A percentile compares a stretch with the other conserved stretches of the same genome.
Conservation (phyloP, 30 jellyfish, hydroid and myxozoan species). For the Catostylus mosaicus region DNA sequence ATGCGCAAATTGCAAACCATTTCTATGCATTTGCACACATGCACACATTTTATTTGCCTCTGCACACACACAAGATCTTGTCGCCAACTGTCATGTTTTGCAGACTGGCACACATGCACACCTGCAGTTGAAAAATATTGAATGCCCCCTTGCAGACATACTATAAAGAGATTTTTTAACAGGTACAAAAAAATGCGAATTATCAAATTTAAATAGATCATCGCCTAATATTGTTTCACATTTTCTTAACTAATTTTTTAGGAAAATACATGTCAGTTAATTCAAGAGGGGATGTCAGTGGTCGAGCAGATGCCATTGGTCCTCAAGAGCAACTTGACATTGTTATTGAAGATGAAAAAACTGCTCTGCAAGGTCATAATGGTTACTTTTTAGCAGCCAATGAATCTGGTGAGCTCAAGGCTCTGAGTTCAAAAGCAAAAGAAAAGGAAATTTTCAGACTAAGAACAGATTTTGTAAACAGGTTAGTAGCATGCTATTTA, state of each 20-base stretch:
- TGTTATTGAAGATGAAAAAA: constrained; percentile 81
- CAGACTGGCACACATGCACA: no score
- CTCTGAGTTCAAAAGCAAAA: constrained; percentile 86
- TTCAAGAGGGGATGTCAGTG: constrained; percentile 91
- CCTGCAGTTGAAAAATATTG: no score
- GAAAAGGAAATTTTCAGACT: constrained; percentile 83
- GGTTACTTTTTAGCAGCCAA: constrained; percentile 83
- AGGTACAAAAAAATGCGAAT: no score
- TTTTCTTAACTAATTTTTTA: constrained; percentile 1
- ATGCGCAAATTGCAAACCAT: no score
- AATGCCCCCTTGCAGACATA: no score
- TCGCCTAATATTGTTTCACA: no score
- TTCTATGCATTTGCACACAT: no score
- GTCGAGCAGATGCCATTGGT: constrained; percentile 97
- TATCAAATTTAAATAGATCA: no score
- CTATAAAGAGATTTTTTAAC: no score
- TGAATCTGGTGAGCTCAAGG: constrained; percentile 79
- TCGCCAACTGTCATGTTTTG: no score
- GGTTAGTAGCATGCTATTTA: constrained; percentile 62
- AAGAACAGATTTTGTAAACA: constrained; percentile 74
- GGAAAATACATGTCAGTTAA: constrained; percentile 90
- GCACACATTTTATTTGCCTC: no score
- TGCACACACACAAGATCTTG: no score
- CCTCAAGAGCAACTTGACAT: constrained; percentile 96
- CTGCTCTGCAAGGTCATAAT: constrained; percentile 97